Evolutionary conservation across 2,797 vertebrate genomes (phyloP), one percentile per base, ranked within the genome.

Genomic region (Lepidocolaptes lacrymiger): DNA sequence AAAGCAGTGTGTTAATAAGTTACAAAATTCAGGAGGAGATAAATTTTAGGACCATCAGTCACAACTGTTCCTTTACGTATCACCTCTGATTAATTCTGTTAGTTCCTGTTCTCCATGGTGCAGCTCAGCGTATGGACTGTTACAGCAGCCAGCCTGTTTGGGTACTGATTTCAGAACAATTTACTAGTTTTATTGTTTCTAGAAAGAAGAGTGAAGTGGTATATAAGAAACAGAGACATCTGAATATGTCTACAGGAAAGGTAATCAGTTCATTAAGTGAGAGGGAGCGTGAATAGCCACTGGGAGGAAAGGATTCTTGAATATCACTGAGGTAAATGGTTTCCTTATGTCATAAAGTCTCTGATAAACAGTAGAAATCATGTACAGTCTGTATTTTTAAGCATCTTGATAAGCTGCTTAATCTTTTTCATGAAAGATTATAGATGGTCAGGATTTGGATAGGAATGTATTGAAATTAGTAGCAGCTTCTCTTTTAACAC

Each of bases 361-460:
- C 43, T 58, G 93, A 14, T 36, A 84, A 81, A 92, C 66, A 76
- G 52, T 8, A 67, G 36, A 81, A 88, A 44, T 71, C 10, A 44
- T 24, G 14, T 73, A 67, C 66, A 93, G 59, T 61, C 83, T 80
- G 32, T 89, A 75, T 89, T 88, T 94, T 88, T 94, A 80, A 72
- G 49, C 58, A 59, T 89, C 24, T 72, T 80, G 19, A 56, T 75
- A 80, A 44, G 41, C 41, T 59, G 30, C 69, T 32, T 83, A 37
- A 63, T 52, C 5, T 77, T 89, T 39, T 89, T 69, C 26, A 8
- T 41, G 6, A 55, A 55, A 87, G 83, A 28, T 32, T 56, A 8
- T 2, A 78, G 46, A 56, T 26, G 62, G 22, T 91, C 54, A 67
- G 23, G 86, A 91, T 69, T 95, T 71, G 61, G 51, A 77, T 32